Evolutionary conservation across 2,888 invertebrate species (phyloP).

Genomic region (Spodoptera picta): DNA sequence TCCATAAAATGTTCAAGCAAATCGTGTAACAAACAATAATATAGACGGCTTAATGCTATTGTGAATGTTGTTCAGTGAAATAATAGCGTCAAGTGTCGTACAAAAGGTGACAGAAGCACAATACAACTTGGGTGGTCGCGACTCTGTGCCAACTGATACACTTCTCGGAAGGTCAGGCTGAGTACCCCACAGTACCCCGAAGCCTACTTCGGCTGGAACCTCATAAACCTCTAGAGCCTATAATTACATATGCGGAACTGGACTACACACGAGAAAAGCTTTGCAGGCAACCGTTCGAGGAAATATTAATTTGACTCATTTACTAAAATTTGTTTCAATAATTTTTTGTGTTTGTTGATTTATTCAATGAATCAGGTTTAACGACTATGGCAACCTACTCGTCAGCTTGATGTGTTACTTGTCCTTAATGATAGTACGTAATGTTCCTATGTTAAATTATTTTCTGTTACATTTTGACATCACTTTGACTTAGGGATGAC

Average conservation of each 20-base stretch:
- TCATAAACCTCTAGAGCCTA: conserved; percentile 66
- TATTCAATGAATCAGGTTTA: too few relatives aligned
- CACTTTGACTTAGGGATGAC: too few relatives aligned
- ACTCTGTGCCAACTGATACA: conserved; percentile 65
- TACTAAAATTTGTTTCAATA: too few relatives aligned
- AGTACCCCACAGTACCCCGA: conserved; percentile 51
- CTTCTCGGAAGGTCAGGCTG: conserved; percentile 83
- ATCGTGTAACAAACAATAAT: conserved; percentile 55
- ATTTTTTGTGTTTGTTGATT: conserved; percentile 10
- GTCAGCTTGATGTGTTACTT: too few relatives aligned
- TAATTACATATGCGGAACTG: conserved; percentile 53
- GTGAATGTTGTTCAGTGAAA: conserved; percentile 62
- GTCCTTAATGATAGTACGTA: too few relatives aligned
- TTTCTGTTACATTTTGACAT: too few relatives aligned
- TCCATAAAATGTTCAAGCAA: conserved; percentile 52
- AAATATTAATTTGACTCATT: conserved; percentile 22
- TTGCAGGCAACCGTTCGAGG: conserved; percentile 32
- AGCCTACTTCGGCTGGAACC: conserved; percentile 71
- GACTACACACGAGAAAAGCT: conserved; percentile 29
- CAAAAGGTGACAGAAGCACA: conserved; percentile 74
- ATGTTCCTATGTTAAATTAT: too few relatives aligned
- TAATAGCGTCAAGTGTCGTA: conserved; percentile 69
- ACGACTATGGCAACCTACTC: too few relatives aligned
- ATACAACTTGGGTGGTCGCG: conserved; percentile 82
- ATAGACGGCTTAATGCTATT: conserved; percentile 64